Evolutionary conservation across 2,888 invertebrate genomes (phyloP), one percentile per base, ranked within the genome.

Genomic region (Trachelus stipa): DNA sequence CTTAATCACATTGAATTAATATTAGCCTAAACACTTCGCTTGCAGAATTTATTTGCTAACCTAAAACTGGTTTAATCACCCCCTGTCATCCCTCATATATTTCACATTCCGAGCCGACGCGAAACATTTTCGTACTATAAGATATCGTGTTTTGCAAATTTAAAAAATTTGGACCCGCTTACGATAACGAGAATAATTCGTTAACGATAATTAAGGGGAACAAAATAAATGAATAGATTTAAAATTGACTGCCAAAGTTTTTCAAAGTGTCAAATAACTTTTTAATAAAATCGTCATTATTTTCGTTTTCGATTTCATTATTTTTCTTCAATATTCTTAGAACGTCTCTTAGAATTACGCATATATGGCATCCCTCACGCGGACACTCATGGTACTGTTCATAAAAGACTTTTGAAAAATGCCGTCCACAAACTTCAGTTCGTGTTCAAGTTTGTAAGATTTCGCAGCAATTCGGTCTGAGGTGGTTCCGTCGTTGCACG

Each of bases 401-500:
- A 56, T 56, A 9, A 56, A 56, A 56, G 56, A 56, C 56, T 56
- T 56, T 56, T 9, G 56, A 56, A 56, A 56, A 56, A 23, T 23
- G 23, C 56, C 56, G 40, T 40, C 6, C 4, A n/a, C 73, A 3
- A 30, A 35, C 11, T 37, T 30, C 23, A n/a, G 56, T 23, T 35
- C 3, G 35, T 35, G 35, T 35, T 35, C n/a, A 33, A 56, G 23
- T 56, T 56, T 23, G 12, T n/a, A 33, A 40, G n/a, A 69, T 71
- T 69, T 34, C 74, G 40, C 37, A 74, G 69, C 31, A 56, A 34
- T 40, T 68, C 35, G 56, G 68, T 40, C 31, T 37, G 69, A 69
- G 79, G 37, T 79, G 73, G 69, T 85, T 78, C 84, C 87, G 83
- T 85, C 87, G 86, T 86, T 88, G 88, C 89, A 90, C 90, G 90